Conservation (phyloP, 37 sponge, comb jelly and placozoan species). For the Halisarca cf. caerulea region DNA sequence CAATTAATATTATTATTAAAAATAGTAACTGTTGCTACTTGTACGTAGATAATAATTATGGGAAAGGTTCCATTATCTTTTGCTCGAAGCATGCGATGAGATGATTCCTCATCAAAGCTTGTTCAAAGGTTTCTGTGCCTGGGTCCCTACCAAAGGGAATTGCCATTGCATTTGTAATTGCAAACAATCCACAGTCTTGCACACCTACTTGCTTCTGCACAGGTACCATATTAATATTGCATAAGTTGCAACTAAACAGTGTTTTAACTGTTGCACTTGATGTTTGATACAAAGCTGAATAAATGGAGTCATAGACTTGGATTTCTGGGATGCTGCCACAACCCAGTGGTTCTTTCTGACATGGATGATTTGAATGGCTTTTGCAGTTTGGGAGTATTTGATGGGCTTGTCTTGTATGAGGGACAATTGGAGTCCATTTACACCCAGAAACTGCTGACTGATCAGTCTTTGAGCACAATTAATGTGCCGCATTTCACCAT, state of each 20-base stretch:
- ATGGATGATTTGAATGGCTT: too few relatives aligned
- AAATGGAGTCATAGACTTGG: neutral
- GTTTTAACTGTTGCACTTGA: slow-evolving; percentile 12
- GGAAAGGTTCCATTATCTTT: slow-evolving; percentile 4
- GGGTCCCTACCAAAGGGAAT: slow-evolving; percentile 22
- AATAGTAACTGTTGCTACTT: neutral
- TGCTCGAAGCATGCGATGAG: slow-evolving; percentile 26
- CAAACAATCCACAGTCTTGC: neutral
- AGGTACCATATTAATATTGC: slow-evolving; percentile 21
- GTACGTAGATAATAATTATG: slow-evolving; percentile 15
- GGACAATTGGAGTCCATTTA: too few relatives aligned
- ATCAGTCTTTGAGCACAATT: too few relatives aligned
- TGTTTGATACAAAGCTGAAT: slow-evolving; percentile 3
- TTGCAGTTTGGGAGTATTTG: too few relatives aligned
- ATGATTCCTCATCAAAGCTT: slow-evolving; percentile 28
- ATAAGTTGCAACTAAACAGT: slow-evolving; percentile 14
- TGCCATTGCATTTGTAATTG: slow-evolving; percentile 1
- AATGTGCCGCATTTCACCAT: too few relatives aligned
- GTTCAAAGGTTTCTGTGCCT: slow-evolving; percentile 11
- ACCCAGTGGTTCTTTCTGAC: too few relatives aligned
- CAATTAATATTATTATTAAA: neutral
- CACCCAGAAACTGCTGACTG: too few relatives aligned
- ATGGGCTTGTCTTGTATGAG: too few relatives aligned
- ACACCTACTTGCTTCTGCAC: slow-evolving; percentile 8
- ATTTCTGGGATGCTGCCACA: neutral